Evolutionary conservation across 2,797 vertebrate species (phyloP), one percentile per base, ranked within the genome.

Genomic region (Falco columbarius): DNA sequence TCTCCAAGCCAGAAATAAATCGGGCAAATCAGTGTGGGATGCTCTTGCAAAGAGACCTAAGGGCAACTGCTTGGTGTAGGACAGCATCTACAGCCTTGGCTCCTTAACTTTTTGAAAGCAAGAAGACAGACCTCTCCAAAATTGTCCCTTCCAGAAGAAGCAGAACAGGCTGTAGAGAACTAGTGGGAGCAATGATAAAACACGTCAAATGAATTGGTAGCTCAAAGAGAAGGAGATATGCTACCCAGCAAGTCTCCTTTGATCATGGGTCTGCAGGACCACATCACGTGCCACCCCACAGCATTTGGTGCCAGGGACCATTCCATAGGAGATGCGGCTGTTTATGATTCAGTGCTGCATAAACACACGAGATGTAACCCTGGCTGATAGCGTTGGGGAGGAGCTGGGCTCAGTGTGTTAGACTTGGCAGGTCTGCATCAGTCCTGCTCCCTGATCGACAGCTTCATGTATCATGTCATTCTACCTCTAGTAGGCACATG

Each of bases 1-100:
- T 56, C 42, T 88, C 56, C 61, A 79, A 91, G 36, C 71, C 67
- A 74, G 58, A 97, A 90, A 71, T 34, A 89, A 82, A 94, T 77
- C 52, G 7, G 3, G 49, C 27, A 92, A 91, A 90, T 38, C 21
- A 38, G 40, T 47, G 30, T n/a, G 23, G 20, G 81, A 81, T 65
- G 32, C 18, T 81, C 18, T 77, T 81, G 75, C 16, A 36, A 68
- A 86, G 24, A 89, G 38, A 84, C 75, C 52, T 84, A 75, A 79
- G 26, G 52, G 20, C 20, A 88, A 81, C n/a, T 0, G 12, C 42
- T 7, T 86, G 46, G 27, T 81, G 20, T 47, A 93, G 22, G n/a
- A 90, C 47, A 81, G 23, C 19, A 30, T 47, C 32, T 81, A 63
- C 29, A 34, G 18, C 47, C 27, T 38, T 44, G 24, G 8, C 5